Conservation (phyloP, 2,797 vertebrate genomes). For the Argyrosomus regius region DNA sequence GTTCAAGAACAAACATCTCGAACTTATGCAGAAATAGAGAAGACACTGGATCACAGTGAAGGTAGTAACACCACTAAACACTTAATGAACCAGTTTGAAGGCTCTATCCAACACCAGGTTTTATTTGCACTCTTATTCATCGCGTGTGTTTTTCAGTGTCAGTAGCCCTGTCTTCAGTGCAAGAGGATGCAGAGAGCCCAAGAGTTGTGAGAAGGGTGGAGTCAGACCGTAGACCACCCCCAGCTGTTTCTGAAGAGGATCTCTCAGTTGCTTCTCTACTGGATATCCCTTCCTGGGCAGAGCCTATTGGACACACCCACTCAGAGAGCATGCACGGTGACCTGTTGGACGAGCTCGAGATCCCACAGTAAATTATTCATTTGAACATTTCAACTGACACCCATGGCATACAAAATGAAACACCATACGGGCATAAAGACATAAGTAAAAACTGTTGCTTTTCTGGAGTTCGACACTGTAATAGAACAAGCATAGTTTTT, state of each 20-base stretch:
- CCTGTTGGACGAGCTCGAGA: conserved; percentile 90
- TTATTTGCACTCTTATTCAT: conserved; percentile 15
- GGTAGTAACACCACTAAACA: conserved; percentile 79
- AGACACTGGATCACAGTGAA: conserved; percentile 95
- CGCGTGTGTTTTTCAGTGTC: conserved; percentile 67
- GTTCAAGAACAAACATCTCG: conserved; percentile 87
- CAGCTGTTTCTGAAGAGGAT: conserved; percentile 96
- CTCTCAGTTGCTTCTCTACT: conserved; percentile 92
- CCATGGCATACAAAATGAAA: background rate
- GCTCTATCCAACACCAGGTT: background rate
- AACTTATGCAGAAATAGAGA: conserved; percentile 93
- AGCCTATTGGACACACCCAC: conserved; percentile 86
- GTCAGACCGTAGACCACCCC: conserved; percentile 87
- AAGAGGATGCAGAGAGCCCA: conserved; percentile 89
- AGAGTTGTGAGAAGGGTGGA: conserved; percentile 84
- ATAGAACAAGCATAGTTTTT: background rate
- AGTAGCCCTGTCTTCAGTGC: conserved; percentile 92
- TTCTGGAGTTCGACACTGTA: background rate
- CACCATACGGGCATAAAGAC: background rate
- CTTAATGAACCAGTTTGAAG: background rate
- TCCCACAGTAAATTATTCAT: conserved; percentile 79
- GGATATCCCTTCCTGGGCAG: conserved; percentile 90
- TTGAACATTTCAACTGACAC: conserved; percentile 1
- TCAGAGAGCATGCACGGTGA: conserved; percentile 90
- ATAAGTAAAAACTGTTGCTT: background rate